Percentiles rank a stretch among this genome's conserved stretches.
Conservation (phyloP, 2,797 vertebrate species). For the Hemibagrus guttatus region DNA sequence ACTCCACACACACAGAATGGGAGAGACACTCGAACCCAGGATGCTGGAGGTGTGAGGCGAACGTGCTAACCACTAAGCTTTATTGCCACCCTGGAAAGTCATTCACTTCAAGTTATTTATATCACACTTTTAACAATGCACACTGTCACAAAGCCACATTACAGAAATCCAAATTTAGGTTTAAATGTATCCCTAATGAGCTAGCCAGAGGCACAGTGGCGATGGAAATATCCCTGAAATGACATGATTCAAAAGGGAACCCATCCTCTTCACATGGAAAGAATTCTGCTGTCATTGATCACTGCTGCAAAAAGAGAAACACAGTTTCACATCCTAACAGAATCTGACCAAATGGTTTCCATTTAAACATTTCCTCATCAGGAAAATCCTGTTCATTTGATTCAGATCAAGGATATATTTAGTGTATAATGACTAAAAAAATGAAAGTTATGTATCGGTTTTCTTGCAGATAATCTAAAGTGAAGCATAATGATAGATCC, state of each 20-base stretch:
- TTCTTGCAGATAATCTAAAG: neutral
- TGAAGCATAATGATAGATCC: neutral
- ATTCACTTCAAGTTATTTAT: neutral
- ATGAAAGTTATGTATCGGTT: neutral
- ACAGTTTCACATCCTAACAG: neutral
- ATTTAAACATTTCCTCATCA: neutral
- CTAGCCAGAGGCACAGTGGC: neutral
- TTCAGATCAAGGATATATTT: neutral
- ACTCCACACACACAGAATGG: no score
- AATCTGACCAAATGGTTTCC: neutral
- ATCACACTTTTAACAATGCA: neutral
- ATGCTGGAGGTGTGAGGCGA: no score
- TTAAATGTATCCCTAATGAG: neutral
- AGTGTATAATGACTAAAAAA: neutral
- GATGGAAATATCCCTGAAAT: neutral
- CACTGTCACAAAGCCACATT: neutral
- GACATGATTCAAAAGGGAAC: neutral
- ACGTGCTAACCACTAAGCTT: no score
- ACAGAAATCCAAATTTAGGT: neutral
- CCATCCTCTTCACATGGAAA: conserved; percentile 1
- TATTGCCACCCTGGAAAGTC: no score
- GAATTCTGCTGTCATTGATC: neutral
- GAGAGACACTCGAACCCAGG: no score
- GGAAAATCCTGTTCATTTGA: neutral
- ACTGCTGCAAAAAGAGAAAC: neutral